Evolutionary conservation across 2,113 vertebrate species (phyloP).

Genomic region (Hiodon tergisus): DNA sequence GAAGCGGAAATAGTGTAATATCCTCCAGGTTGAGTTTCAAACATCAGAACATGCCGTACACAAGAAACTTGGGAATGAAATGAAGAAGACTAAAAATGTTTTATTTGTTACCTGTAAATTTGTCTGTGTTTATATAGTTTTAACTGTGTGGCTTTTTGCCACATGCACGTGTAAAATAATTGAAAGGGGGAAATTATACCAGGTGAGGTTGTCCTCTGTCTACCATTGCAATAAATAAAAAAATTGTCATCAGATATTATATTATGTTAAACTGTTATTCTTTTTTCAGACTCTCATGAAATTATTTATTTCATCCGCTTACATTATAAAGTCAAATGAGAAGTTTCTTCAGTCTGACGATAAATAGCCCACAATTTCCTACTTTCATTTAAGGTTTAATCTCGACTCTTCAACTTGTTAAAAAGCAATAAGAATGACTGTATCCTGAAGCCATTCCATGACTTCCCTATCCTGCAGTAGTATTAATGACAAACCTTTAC

Average conservation of each 20-base stretch:
- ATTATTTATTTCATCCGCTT: constrained; percentile 5
- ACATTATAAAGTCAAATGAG: constrained; percentile 6
- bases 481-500: constrained; percentile 31
- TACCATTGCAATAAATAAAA: not conserved
- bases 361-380: constrained; percentile 17
- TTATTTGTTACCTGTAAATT: no score
- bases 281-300: constrained; percentile 30
- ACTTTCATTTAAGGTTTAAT: constrained; percentile 22
- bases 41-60: no score
- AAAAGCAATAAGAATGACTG: constrained; percentile 36
- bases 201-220: no score
- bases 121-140: no score
- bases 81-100: no score
- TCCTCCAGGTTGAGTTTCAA: no score
- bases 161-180: no score
- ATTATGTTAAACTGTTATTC: not conserved
- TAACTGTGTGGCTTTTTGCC: no score
- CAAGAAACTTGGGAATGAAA: no score
- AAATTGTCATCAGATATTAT: constrained; percentile 3
- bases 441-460: constrained; percentile 30
- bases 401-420: constrained; percentile 26
- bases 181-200: no score
- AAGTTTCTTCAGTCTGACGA: constrained; percentile 19
- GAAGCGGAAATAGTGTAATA: not conserved
- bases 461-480: constrained; percentile 31